Base-by-base conservation (phyloP, 1,140 invertebrate genomes). In the Cyrtorhinus lividipennis region DNA sequence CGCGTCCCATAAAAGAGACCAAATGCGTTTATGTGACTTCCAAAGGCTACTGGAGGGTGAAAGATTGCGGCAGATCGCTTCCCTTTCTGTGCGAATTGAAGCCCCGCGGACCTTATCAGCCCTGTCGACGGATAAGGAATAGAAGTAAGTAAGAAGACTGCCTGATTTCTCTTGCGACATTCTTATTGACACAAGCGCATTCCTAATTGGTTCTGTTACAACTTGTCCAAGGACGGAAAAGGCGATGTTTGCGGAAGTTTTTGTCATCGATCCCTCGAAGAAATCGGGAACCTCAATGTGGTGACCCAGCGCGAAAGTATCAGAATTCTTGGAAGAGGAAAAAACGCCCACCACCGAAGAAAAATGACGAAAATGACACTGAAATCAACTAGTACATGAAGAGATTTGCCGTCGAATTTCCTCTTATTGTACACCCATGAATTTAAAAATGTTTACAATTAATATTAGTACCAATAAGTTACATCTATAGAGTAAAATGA, bases 71-170 rank as follows among this genome's bases (percentile, higher is more conserved):
- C 18, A 67, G 66, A 20, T 70, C 67, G 30, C 72, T 79, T 20
- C 76, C 76, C 2, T 80, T 76, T 61, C 71, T 85, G 13, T 86
- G 83, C 65, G 83, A 85, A 71, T 72, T 85, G 2, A 27, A 60
- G 0, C 65, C 24, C 2, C n/a, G 15, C n/a, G 58, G 58, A 8
- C 58, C 58, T 2, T 63, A 0, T 45, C 57, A 18, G 64, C 58
- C 58, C 1, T 59, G 58, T 22, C 2, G 26, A 3, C 27, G 18
- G 38, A 22, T 26, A n/a, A 26, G 2, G n/a, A 26, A 30, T 8
- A 10, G 24, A 30, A 30, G 58, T 59, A 58, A 58, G 23, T 15
- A 24, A 2, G 2, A n/a, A 10, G n/a, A 44, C 8, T 44, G 38
- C n/a, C 8, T 44, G 8, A n/a, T n/a, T 44, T 10, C 8, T 44